Percentiles rank a stretch among this genome's conserved stretches.
phyloP scores from a whole-genome alignment of 2,888 invertebrate genomes.

The Mythimna pallens region DNA sequence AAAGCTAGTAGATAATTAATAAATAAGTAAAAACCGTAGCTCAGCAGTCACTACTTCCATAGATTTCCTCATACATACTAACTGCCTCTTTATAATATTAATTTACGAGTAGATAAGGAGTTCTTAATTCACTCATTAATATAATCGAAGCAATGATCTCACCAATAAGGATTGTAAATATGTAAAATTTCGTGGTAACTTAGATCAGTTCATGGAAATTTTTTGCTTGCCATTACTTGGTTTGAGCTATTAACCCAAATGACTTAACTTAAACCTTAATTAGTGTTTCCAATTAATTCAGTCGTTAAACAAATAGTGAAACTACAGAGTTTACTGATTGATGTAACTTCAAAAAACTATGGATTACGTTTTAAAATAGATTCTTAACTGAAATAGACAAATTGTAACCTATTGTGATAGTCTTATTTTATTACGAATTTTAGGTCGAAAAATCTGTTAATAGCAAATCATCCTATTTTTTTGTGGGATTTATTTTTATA shows the following conservation, averaged over 20 bases:
- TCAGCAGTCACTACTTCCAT: no score
- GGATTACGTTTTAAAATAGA: neutral
- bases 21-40: no score
- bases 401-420: neutral
- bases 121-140: no score
- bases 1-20: no score
- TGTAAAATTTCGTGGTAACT: constrained; percentile 18
- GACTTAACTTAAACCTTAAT: constrained; percentile 51
- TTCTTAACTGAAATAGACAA: neutral
- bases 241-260: constrained; percentile 46
- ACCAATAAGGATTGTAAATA: neutral
- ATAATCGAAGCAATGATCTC: no score
- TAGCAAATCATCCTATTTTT: no score
- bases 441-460: no score
- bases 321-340: constrained; percentile 9
- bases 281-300: constrained; percentile 48
- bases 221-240: constrained; percentile 33
- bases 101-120: no score
- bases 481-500: no score
- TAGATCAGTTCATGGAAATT: constrained; percentile 12
- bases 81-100: no score
- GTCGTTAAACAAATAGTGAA: constrained; percentile 34
- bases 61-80: no score
- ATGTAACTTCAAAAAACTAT: neutral
- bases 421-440: no score